Evolutionary conservation across 2,888 invertebrate species (phyloP).

Genomic region (Formica aserva): DNA sequence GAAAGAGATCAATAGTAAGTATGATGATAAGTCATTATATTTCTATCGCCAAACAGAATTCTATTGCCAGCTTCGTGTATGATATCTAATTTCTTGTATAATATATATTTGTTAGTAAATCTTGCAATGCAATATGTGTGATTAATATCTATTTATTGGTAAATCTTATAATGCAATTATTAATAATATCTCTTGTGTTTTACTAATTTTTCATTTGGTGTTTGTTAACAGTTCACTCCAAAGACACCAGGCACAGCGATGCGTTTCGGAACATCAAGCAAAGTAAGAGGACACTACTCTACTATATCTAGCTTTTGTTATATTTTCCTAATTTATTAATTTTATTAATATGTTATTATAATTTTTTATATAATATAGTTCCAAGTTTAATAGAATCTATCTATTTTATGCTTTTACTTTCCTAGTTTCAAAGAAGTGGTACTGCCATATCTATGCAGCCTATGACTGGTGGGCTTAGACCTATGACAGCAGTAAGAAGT

Average conservation of each 20-base stretch:
- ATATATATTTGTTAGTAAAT: conserved; percentile 12
- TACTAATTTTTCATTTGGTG: conserved; percentile 27
- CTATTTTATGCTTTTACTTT: neutral
- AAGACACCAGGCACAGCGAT: conserved; percentile 86
- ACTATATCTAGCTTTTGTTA: neutral
- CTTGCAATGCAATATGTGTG: neutral
- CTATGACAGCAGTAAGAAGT: conserved; percentile 98
- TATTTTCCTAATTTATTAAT: neutral
- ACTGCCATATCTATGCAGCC: conserved; percentile 83
- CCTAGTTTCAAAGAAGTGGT: conserved; percentile 85
- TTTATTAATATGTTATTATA: neutral
- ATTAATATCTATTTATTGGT: neutral
- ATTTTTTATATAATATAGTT: neutral
- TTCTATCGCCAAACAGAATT: neutral
- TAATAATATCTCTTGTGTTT: neutral
- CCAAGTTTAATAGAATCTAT: neutral
- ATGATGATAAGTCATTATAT: neutral
- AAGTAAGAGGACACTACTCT: conserved; percentile 83
- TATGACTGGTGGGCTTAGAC: conserved; percentile 88
- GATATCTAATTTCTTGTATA: neutral
- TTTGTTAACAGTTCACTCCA: conserved; percentile 82
- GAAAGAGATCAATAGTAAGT: conserved; percentile 89
- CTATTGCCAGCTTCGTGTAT: neutral
- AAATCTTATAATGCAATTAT: neutral
- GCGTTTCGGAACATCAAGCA: conserved; percentile 87